A percentile compares a stretch with the other conserved stretches of the same genome.
Evolutionary conservation across 64 coral and sea anemone genomes (phyloP).

Genomic region (Montipora foliosa): DNA sequence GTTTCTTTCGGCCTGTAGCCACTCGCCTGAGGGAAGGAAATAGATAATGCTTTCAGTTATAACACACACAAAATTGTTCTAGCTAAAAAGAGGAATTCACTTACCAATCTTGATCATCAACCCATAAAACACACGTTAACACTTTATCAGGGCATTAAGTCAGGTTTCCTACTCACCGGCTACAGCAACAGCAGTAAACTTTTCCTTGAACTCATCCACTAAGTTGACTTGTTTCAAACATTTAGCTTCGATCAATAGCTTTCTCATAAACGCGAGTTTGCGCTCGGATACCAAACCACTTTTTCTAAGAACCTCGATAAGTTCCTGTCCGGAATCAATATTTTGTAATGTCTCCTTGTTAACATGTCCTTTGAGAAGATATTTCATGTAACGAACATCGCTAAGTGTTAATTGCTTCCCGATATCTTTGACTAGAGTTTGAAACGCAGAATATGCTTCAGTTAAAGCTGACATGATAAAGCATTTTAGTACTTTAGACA

Average conservation of each 20-base stretch:
- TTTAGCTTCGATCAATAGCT: constrained; percentile 85
- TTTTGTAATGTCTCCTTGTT: constrained; percentile 85
- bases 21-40: constrained; percentile 15
- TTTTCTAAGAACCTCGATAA: constrained; percentile 60
- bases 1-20: constrained; percentile 2
- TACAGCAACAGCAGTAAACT: constrained; percentile 44
- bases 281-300: constrained; percentile 82
- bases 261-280: constrained; percentile 87
- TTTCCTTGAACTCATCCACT: constrained; percentile 76
- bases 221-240: constrained; percentile 81
- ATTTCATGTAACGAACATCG: constrained; percentile 83
- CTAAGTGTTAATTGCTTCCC: constrained; percentile 69
- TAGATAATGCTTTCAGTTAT: background rate
- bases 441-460: constrained; percentile 41
- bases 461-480: background rate
- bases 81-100: background rate
- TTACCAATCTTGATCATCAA: no score
- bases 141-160: no score
- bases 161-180: constrained; percentile 57
- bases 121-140: no score
- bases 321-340: constrained; percentile 76
- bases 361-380: constrained; percentile 86
- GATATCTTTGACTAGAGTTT: constrained; percentile 66
- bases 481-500: background rate
- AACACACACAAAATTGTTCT: background rate